Conservation (phyloP, 1,140 invertebrate genomes). For the Drosophila takahashii region DNA sequence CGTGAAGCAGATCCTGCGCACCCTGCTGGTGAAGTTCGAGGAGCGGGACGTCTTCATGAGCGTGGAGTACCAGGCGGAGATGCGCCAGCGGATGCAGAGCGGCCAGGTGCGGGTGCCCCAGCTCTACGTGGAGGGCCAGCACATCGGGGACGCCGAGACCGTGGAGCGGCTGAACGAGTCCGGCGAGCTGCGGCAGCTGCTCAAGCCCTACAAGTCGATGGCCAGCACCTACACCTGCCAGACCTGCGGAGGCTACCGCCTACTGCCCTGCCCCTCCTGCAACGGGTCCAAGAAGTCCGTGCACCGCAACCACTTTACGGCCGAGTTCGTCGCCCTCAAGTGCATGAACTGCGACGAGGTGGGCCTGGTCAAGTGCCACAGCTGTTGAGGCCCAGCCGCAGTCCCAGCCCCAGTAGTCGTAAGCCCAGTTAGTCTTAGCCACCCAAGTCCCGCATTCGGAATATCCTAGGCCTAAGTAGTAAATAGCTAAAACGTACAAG, state of each 20-base stretch:
- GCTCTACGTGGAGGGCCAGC: slow-evolving; percentile 95
- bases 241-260: slow-evolving; percentile 95
- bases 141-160: slow-evolving; percentile 94
- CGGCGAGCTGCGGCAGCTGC: slow-evolving; percentile 93
- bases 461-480: slow-evolving; percentile 60
- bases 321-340: slow-evolving; percentile 96
- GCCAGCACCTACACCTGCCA: slow-evolving; percentile 92
- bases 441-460: slow-evolving; percentile 19
- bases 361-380: slow-evolving; percentile 94
- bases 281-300: slow-evolving; percentile 98
- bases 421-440: slow-evolving; percentile 55
- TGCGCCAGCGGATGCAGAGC: slow-evolving; percentile 92
- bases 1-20: slow-evolving; percentile 96
- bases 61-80: slow-evolving; percentile 93
- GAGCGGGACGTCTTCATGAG: slow-evolving; percentile 98
- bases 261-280: slow-evolving; percentile 95
- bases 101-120: slow-evolving; percentile 93
- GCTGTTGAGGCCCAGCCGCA: slow-evolving; percentile 86
- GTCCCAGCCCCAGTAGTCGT: slow-evolving; percentile 25
- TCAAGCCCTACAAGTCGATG: slow-evolving; percentile 95
- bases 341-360: slow-evolving; percentile 98
- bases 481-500: slow-evolving; percentile 42
- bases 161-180: slow-evolving; percentile 96
- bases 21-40: slow-evolving; percentile 96
- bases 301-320: slow-evolving; percentile 96